Evolutionary conservation across 2,113 vertebrate species (phyloP), one percentile per base, ranked within the genome.

Genomic region (Xiphorhynchus elegans): DNA sequence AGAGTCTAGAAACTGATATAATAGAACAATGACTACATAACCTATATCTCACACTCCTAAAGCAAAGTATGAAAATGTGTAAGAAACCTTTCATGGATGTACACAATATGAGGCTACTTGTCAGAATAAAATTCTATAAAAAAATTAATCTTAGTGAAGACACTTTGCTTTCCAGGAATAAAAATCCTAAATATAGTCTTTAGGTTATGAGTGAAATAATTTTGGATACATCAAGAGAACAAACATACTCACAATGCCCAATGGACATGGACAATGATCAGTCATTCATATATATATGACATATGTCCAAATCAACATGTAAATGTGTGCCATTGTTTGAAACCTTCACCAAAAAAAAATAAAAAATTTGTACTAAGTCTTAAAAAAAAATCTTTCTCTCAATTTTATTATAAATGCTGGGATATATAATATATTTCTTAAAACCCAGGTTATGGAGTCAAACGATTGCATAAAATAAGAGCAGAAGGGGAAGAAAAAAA

Each of bases 31-130:
- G 53, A 58, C 56, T 81, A 69, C 56, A 81, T 33, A 87, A 80
- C 28, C 46, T 84, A 44, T 83, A 93, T 93, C 86, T 94, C 84
- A 75, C 39, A 69, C 64, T 93, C 91, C 46, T 84, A 94, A 90
- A 87, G 35, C 40, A 68, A 89, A 37, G 23, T 35, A 42, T n/a
- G 42, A 74, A 83, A 84, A 66, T 2, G 13, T 67, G 8, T 13
- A 89, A 86, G n/a, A 84, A 90, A 66, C 17, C 18, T 91, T 84
- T 79, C 2, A 14, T n/a, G 40, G 31, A n/a, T 66, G 47, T 5
- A 75, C 6, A 7, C 2, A 78, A 2, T 31, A 52, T 21, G 60
- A 37, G 19, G 5, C 25, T 72, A 92, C 46, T 62, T 29, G 40
- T 64, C 25, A 60, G 70, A 93, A 74, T 17, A 75, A 69, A 92